Base-by-base conservation (phyloP, 2,888 invertebrate genomes). In the Rhingia rostrata region DNA sequence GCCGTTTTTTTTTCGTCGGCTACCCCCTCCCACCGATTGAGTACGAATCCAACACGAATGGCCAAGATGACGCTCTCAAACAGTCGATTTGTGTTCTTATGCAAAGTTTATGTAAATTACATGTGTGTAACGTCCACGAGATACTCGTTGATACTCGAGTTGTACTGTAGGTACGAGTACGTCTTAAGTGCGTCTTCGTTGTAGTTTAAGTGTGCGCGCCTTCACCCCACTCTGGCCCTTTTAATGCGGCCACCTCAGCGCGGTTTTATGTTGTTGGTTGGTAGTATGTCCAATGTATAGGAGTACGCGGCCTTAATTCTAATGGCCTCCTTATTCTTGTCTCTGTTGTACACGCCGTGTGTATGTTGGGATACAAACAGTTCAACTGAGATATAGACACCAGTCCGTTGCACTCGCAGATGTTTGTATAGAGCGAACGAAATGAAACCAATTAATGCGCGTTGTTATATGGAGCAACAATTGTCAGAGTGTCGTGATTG, bases 401-500 rank as follows among this genome's bases (percentile, higher is more conserved):
- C 9, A 70, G 66, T 77, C 39, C 70, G 32, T 75, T 75, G 75
- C 53, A 69, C 75, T 63, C 56, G 33, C 53, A 14, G 14, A 30
- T 3, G 43, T 12, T 6, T 45, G 43, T 12, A 14, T 12, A 12
- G 30, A 10, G 49, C 22, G 49, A 30, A 30, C 49, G 58, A 30
- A 53, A 69, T 58, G 54, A 75, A 75, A 70, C 60, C 54, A 84
- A 80, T 84, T 80, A 84, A 75, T 70, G 79, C 54, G 45, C 74
- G 47, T 22, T 2, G 22, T 66, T 64, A 79, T 80, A 53, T 84
- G 49, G 84, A 75, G 66, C 84, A 84, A 75, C 79, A 70, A 80
- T 84, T 84, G 75, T 66, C 75, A 70, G 84, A 79, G 74, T 84
- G 79, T 47, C 43, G 74, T 84, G 84, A 80, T 84, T 84, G 84